Percentiles rank a stretch among this genome's conserved stretches.
These are phyloP conservation scores for Piscicola geometra DNA, from an alignment of 2,888 invertebrate genomes.

Conservation along the genomic window DNA sequence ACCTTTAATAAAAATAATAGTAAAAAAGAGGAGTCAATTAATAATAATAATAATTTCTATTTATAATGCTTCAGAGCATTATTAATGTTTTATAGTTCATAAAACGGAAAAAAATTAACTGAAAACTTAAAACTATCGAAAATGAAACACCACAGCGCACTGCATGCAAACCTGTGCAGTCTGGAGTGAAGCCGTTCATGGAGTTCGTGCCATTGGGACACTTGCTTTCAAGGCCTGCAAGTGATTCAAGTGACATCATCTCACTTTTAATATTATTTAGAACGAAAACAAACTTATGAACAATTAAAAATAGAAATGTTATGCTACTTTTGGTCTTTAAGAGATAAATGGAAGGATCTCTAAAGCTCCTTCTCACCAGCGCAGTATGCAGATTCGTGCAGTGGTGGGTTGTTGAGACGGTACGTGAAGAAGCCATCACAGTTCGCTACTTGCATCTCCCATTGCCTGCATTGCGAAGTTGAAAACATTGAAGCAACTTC, in stretches of 20 bases:
- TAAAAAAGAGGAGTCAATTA: too few species aligned
- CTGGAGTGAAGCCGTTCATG: conserved; percentile 39
- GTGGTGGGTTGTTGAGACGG: conserved; percentile 45
- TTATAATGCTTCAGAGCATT: too few species aligned
- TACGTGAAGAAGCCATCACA: conserved; percentile 47
- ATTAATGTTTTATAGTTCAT: too few species aligned
- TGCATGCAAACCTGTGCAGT: conserved; percentile 40
- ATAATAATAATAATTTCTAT: too few species aligned
- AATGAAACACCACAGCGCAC: too few species aligned
- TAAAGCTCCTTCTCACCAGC: too few species aligned
- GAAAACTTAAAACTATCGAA: too few species aligned
- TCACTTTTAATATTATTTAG: not conserved
- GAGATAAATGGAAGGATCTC: not conserved
- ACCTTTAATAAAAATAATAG: too few species aligned
- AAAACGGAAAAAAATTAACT: too few species aligned
- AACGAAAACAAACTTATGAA: not conserved
- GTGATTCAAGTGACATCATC: not conserved
- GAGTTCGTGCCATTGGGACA: conserved; percentile 41
- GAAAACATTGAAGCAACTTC: too few species aligned
- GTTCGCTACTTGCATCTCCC: conserved; percentile 44
- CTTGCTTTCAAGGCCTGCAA: conserved; percentile 37
- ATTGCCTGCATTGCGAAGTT: conserved; percentile 26
- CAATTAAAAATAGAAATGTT: too few species aligned
- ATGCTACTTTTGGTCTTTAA: not conserved
- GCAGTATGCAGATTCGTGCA: conserved; percentile 48